Conservation (phyloP, 2,113 vertebrate genomes). For the Pogona vitticeps region DNA sequence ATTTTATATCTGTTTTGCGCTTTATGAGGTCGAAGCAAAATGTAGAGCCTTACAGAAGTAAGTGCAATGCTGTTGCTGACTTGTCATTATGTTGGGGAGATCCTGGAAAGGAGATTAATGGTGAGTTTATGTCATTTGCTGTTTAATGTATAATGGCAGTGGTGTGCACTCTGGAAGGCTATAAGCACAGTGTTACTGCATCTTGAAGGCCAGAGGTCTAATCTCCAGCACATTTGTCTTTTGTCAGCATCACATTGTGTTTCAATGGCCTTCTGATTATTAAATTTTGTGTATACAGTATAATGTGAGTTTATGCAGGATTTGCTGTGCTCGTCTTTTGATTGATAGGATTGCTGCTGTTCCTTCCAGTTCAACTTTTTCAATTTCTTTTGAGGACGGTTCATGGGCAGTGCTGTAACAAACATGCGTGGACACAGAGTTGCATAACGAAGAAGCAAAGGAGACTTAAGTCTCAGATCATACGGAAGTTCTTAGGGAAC, state of each 20-base stretch:
- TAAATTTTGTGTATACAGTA: not conserved
- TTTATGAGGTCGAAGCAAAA: slow-evolving; percentile 15
- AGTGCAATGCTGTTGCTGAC: not conserved
- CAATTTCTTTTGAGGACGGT: not conserved
- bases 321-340: not conserved
- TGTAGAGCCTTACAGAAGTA: not conserved
- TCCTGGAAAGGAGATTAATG: slow-evolving; percentile 49
- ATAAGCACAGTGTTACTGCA: too few species aligned
- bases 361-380: not conserved
- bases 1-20: slow-evolving; percentile 36
- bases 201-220: too few species aligned
- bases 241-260: not conserved
- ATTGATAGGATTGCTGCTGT: not conserved
- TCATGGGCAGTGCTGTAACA: not conserved
- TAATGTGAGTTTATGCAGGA: rapidly evolving
- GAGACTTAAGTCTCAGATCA: not conserved
- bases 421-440: not conserved
- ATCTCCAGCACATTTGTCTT: not conserved
- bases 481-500: not conserved
- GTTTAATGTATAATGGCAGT: not conserved
- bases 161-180: too few species aligned
- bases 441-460: not conserved
- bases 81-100: slow-evolving; percentile 36
- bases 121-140: slow-evolving; percentile 30
- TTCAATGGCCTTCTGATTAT: not conserved